Conservation (phyloP, 1,140 invertebrate species). For the Leucophenga varia region DNA sequence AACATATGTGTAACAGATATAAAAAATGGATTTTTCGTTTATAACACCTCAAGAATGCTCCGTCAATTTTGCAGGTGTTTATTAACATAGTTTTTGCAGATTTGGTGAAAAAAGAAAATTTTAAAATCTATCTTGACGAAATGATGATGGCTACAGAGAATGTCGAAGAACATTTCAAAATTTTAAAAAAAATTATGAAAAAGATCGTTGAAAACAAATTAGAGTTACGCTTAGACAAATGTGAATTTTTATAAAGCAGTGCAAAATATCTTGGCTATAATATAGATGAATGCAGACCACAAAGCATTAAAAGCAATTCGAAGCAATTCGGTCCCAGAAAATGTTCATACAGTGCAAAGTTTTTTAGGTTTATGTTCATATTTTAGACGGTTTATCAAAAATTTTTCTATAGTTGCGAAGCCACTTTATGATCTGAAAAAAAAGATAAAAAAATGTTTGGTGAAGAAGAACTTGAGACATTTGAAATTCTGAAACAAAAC, state of each 20-base stretch:
- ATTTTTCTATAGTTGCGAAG: constrained; percentile 43
- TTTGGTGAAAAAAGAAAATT: constrained; percentile 5
- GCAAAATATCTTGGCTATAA: constrained; percentile 46
- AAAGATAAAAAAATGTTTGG: constrained; percentile 15
- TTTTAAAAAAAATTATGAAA: constrained; percentile 23
- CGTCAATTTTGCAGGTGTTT: constrained; percentile 38
- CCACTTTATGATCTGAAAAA: too few relatives aligned
- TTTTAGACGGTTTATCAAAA: too few relatives aligned
- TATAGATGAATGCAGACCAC: too few relatives aligned
- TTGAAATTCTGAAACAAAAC: constrained; percentile 5
- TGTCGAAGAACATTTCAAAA: not conserved
- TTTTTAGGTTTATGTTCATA: too few relatives aligned
- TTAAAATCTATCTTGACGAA: constrained; percentile 4
- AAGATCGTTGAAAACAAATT: constrained; percentile 38
- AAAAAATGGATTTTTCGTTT: too few relatives aligned
- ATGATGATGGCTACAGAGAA: not conserved
- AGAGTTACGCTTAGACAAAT: constrained; percentile 49
- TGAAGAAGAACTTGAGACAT: not conserved
- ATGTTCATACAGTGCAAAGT: constrained; percentile 32
- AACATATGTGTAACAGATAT: too few relatives aligned
- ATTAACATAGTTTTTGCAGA: constrained; percentile 47
- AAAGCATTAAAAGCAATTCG: constrained; percentile 39
- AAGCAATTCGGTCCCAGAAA: constrained; percentile 26
- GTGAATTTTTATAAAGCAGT: constrained; percentile 26
- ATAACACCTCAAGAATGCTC: too few relatives aligned